A percentile compares a stretch with the other conserved stretches of the same genome.
Evolutionary conservation across 2,888 invertebrate genomes (phyloP).

Genomic region (Apotomis capreana): DNA sequence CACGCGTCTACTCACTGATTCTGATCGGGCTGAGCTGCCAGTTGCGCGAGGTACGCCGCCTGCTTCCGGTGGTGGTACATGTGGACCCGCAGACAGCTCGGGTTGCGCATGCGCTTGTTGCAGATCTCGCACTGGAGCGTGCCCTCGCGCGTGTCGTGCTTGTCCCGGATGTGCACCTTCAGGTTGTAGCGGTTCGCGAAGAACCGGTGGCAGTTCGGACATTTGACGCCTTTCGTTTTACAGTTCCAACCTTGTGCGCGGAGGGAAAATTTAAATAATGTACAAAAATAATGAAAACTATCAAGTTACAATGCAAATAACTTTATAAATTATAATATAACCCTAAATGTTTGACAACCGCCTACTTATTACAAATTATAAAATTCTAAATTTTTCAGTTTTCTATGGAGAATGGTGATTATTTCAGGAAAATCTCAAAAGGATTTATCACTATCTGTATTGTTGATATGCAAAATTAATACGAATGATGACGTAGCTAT

Average conservation of each 20-base stretch:
- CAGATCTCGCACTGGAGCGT: conserved; percentile 87
- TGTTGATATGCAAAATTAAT: too few species aligned
- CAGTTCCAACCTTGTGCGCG: conserved; percentile 70
- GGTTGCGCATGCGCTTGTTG: conserved; percentile 86
- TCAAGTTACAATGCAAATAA: too few species aligned
- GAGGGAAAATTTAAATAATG: conserved; percentile 1
- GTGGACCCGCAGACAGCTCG: conserved; percentile 85
- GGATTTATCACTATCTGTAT: too few species aligned
- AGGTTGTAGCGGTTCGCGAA: conserved; percentile 87
- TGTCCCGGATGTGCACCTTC: conserved; percentile 88
- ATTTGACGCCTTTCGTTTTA: conserved; percentile 83
- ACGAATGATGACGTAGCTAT: too few species aligned
- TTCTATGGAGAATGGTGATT: too few species aligned
- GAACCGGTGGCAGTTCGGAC: conserved; percentile 85
- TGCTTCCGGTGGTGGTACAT: conserved; percentile 87
- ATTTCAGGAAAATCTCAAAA: too few species aligned
- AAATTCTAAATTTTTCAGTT: too few species aligned
- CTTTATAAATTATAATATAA: too few species aligned
- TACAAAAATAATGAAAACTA: neutral
- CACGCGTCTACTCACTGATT: conserved; percentile 21
- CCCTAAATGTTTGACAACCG: too few species aligned
- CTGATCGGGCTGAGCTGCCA: conserved; percentile 65
- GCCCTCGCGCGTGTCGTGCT: conserved; percentile 87
- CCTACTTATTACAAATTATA: too few species aligned
- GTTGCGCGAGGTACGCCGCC: conserved; percentile 75